Conservation (phyloP, 2,113 vertebrate genomes). For the Neofelis nebulosa region DNA sequence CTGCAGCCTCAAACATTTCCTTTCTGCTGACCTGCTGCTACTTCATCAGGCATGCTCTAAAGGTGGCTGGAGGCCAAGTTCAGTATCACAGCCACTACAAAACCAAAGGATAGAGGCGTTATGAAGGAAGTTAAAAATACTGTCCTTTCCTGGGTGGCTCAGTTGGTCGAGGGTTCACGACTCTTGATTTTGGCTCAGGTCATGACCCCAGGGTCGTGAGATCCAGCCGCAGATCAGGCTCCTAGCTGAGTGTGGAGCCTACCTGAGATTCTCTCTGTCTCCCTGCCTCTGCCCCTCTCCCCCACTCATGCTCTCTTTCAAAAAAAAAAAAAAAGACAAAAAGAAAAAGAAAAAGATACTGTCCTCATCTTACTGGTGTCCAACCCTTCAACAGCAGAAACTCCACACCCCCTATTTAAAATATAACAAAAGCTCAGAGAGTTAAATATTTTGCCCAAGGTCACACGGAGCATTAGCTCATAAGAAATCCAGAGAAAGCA, state of each 20-base stretch:
- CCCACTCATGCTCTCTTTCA: too few relatives aligned
- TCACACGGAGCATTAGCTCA: not conserved
- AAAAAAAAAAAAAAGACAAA: too few relatives aligned
- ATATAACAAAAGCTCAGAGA: not conserved
- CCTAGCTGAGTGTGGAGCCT: too few relatives aligned
- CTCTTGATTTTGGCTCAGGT: too few relatives aligned
- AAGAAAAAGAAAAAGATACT: not conserved
- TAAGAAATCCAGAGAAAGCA: conserved; percentile 31
- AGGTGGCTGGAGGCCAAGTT: not conserved
- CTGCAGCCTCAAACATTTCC: not conserved
- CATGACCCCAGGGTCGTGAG: too few relatives aligned
- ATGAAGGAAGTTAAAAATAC: not conserved
- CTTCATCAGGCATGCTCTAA: not conserved
- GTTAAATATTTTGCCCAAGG: conserved; percentile 27
- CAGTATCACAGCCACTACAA: not conserved
- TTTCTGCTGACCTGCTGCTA: not conserved
- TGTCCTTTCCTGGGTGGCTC: too few relatives aligned
- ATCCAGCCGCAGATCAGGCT: too few relatives aligned
- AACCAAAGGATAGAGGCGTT: not conserved
- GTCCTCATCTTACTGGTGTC: not conserved
- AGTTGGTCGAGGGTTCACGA: too few relatives aligned
- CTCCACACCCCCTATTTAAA: not conserved
- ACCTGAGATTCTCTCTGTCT: too few relatives aligned
- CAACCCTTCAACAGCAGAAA: not conserved
- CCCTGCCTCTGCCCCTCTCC: too few relatives aligned